phyloP scores from a whole-genome alignment of 2,113 vertebrate species.

The Periophthalmodon schlosseri region DNA sequence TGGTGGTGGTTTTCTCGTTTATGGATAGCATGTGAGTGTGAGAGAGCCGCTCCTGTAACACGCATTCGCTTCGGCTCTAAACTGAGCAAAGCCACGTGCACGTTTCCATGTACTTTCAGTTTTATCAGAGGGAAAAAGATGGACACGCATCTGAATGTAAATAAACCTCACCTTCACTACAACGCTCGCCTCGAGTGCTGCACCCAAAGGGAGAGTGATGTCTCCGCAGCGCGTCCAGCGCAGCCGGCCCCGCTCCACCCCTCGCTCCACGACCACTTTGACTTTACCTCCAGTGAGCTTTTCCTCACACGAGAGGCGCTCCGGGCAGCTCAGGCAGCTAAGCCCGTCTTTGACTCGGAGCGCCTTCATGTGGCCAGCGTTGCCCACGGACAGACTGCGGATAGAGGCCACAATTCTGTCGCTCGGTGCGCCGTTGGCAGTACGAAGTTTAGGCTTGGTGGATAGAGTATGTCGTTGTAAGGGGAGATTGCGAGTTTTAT shows the following conservation, averaged over 20 bases:
- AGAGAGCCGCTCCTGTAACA: slow-evolving; percentile 48
- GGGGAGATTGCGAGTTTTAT: slow-evolving; percentile 61
- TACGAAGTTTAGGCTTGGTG: slow-evolving; percentile 65
- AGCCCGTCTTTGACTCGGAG: slow-evolving; percentile 73
- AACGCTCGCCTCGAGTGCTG: slow-evolving; percentile 43
- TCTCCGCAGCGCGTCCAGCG: slow-evolving; percentile 83
- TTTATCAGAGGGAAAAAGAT: background rate
- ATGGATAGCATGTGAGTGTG: background rate
- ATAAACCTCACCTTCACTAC: slow-evolving; percentile 7
- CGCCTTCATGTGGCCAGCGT: slow-evolving; percentile 67
- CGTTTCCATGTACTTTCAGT: background rate
- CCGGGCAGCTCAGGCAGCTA: slow-evolving; percentile 71
- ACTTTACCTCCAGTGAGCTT: slow-evolving; percentile 83
- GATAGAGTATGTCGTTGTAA: slow-evolving; percentile 41
- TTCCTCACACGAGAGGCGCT: slow-evolving; percentile 65
- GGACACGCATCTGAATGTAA: background rate
- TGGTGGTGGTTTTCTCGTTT: background rate
- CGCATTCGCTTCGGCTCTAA: slow-evolving; percentile 5
- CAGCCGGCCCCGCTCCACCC: slow-evolving; percentile 78
- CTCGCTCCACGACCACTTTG: slow-evolving; percentile 81
- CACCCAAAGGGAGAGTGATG: slow-evolving; percentile 78
- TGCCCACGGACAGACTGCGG: slow-evolving; percentile 63
- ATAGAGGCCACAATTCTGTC: slow-evolving; percentile 62
- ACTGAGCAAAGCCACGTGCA: too few relatives aligned
- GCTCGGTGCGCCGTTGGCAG: slow-evolving; percentile 61